Percentiles rank a stretch among this genome's conserved stretches.
These are phyloP conservation scores for Enteromius paludinosus DNA, from an alignment of 2,797 vertebrate genomes.

Conservation along the genomic window DNA sequence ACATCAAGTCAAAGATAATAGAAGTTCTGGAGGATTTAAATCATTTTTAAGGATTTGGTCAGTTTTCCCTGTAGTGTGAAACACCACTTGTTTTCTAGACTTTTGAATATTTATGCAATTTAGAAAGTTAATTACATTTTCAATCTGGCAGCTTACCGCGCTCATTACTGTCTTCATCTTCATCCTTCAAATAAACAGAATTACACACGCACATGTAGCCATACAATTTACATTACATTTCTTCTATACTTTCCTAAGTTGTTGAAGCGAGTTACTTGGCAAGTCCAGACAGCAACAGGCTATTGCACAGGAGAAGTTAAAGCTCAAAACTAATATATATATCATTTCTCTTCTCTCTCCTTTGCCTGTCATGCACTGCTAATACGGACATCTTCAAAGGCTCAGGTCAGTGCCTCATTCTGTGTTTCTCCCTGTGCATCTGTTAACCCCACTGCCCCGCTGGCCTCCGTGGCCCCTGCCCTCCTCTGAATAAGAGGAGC, in stretches of 20 bases:
- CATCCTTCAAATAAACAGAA: slow-evolving; percentile 25
- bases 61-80: slow-evolving; percentile 1
- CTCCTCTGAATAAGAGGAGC: slow-evolving; percentile 54
- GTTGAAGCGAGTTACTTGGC: not conserved
- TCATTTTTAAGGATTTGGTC: not conserved
- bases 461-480: slow-evolving; percentile 1
- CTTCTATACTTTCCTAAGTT: slow-evolving; percentile 38
- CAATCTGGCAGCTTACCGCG: not conserved
- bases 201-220: not conserved
- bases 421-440: slow-evolving; percentile 76
- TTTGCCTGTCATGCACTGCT: slow-evolving; percentile 93
- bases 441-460: slow-evolving; percentile 71
- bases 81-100: not conserved
- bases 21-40: not conserved
- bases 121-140: slow-evolving; percentile 25
- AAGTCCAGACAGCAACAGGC: slow-evolving; percentile 1
- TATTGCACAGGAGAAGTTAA: slow-evolving; percentile 8
- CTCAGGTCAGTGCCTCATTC: slow-evolving; percentile 96
- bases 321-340: slow-evolving; percentile 64
- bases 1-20: not conserved
- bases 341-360: slow-evolving; percentile 74
- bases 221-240: not conserved
- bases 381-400: slow-evolving; percentile 97
- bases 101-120: slow-evolving; percentile 14
- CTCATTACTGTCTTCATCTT: slow-evolving; percentile 20